Base-by-base conservation (phyloP, 1,140 invertebrate genomes). In the Trachymyrmex cornetzi region DNA sequence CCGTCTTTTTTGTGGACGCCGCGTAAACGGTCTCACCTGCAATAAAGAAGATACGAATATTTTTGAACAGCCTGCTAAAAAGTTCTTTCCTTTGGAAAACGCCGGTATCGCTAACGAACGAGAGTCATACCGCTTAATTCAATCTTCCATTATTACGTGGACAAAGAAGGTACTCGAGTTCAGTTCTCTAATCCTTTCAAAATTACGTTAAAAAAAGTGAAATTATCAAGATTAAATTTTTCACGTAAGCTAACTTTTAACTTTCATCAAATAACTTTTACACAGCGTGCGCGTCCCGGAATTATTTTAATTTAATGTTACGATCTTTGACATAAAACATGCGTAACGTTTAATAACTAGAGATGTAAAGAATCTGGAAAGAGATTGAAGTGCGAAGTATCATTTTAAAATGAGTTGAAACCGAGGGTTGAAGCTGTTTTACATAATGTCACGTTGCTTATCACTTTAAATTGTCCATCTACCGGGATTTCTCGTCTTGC, bases 21-120 rank as follows among this genome's bases (percentile, higher is more conserved):
- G 95, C 94, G 88, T 96, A 96, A 84, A 96, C 94, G 57, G 95
- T 93, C 90, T 96, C 95, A 71, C 95, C 95, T 96, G 82, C 19
- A 72, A 81, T 38, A 27, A 75, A 74, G 63, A 87, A 67, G 24
- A 61, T 87, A 81, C 30, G 38, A 89, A 87, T 79, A 86, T 75
- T 30, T 88, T 88, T 66, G 11, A 67, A 12, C 53, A 67, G 55
- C 24, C 71, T 24, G 30, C n/a, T 22, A 63, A 77, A 0, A 63
- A 64, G 72, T 64, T 85, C 22, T 57, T 64, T 79, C 30, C 12
- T 27, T 79, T 16, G 24, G 48, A 44, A 24, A 69, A n/a, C 55
- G n/a, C 44, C 34, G 19, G 55, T 11, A 50, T 71, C 44, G 38
- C 44, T 75, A 84, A 84, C 80, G 69, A 84, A 71, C 38, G 55